Percentiles rank a stretch among this genome's conserved stretches.
Conservation (phyloP, 2,888 invertebrate species). For the Harpalus rufipes region DNA sequence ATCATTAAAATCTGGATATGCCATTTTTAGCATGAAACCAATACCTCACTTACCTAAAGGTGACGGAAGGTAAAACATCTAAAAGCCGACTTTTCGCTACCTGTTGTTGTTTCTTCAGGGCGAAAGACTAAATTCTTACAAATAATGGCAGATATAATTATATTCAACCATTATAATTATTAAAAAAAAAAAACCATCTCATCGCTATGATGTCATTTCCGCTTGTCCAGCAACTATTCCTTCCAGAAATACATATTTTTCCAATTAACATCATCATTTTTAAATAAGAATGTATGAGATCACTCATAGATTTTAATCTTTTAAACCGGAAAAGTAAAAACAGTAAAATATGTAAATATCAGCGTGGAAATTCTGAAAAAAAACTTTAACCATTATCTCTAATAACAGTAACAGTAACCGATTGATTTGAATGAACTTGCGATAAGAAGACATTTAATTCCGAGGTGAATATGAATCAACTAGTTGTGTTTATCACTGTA, state of each 20-base stretch:
- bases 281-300: slow-evolving; percentile 34
- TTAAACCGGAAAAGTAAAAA: slow-evolving; percentile 28
- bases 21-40: too few species aligned
- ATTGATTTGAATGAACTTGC: slow-evolving; percentile 22
- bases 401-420: slow-evolving; percentile 25
- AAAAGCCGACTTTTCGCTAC: too few species aligned
- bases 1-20: too few species aligned
- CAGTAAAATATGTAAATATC: slow-evolving; percentile 13
- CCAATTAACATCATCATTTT: slow-evolving; percentile 10
- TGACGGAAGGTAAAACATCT: too few species aligned
- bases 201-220: slow-evolving; percentile 33
- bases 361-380: background rate
- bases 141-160: too few species aligned
- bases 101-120: too few species aligned
- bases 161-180: too few species aligned
- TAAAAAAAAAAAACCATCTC: background rate
- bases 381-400: background rate
- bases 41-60: too few species aligned
- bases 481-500: background rate
- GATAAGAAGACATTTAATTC: slow-evolving; percentile 33
- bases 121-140: too few species aligned
- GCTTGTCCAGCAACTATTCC: background rate
- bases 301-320: slow-evolving; percentile 10
- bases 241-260: background rate
- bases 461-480: slow-evolving; percentile 23